A percentile compares a stretch with the other conserved stretches of the same genome.
These are phyloP conservation scores for Poecilia picta DNA, from an alignment of 2,797 vertebrate genomes.

Conservation along the genomic window DNA sequence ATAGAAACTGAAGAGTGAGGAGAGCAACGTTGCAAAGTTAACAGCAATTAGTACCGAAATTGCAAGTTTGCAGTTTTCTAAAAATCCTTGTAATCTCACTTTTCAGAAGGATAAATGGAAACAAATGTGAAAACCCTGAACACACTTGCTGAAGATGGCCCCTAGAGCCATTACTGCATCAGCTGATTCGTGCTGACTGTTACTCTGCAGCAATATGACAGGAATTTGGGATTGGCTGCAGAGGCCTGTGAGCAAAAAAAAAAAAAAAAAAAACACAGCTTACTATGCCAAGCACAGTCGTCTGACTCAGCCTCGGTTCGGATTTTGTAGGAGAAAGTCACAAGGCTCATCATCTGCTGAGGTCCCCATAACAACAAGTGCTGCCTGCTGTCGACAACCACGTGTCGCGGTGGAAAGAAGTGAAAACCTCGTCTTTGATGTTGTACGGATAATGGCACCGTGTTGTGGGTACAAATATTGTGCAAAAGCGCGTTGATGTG, in stretches of 20 bases:
- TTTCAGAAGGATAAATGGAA: not conserved
- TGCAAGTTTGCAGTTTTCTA: not conserved
- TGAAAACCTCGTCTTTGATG: slow-evolving; percentile 26
- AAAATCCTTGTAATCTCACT: not conserved
- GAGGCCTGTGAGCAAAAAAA: slow-evolving; percentile 34
- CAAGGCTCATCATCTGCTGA: slow-evolving; percentile 47
- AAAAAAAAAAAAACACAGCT: slow-evolving; percentile 55
- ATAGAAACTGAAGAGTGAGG: not conserved
- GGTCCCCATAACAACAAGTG: slow-evolving; percentile 25
- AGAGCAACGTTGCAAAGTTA: not conserved
- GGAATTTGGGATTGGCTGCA: slow-evolving; percentile 64
- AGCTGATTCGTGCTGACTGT: slow-evolving; percentile 63
- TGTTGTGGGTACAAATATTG: slow-evolving; percentile 52
- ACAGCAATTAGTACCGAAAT: not conserved
- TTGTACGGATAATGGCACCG: slow-evolving; percentile 5
- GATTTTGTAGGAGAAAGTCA: slow-evolving; percentile 61
- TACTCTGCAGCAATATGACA: slow-evolving; percentile 60
- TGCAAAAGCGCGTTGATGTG: slow-evolving; percentile 38
- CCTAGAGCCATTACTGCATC: slow-evolving; percentile 22
- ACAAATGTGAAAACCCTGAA: not conserved
- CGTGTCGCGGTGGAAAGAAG: slow-evolving; percentile 31
- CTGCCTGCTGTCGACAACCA: not conserved
- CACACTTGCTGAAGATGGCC: not conserved
- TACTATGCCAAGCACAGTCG: slow-evolving; percentile 30
- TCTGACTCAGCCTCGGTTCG: slow-evolving; percentile 63